Evolutionary conservation across 2,113 vertebrate species (phyloP), one percentile per base, ranked within the genome.

Genomic region (Nesoenas mayeri): DNA sequence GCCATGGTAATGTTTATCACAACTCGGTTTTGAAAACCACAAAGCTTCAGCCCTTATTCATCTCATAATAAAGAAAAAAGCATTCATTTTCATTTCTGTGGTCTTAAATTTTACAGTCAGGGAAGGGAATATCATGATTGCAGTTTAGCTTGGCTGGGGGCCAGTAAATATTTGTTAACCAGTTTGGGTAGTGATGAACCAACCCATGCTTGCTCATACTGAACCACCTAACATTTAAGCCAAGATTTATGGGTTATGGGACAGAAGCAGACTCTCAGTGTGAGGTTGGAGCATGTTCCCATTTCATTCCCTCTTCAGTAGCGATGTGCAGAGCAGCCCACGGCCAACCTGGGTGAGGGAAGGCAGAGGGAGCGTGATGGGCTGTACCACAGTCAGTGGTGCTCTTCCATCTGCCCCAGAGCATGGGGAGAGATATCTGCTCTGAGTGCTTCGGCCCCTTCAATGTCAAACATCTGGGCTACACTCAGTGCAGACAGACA

Each of bases 161-260:
- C 34, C 50, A 54, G 67, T 31, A 88, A 93, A 58, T 77, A 90
- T 44, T 95, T 95, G 44, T 85, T 83, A 83, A 77, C 72, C 36
- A 36, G 66, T 48, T 2, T 79, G 75, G 29, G 44, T 53, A 85
- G 75, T 1, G 29, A 72, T 17, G 38, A 85, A 91, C 89, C 44
- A 69, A 24, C 83, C 85, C 83, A 85, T 69, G 66, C 64, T 61
- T 66, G 75, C 60, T 95, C 11, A 4, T 17, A 70, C 56, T 2
- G 4, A 83, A 64, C 29, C 0, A 5, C 50, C 38, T 57, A 36
- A 62, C 32, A 53, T 24, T 82, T 79, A n/a, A 69, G 36, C 62
- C 22, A 87, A 74, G 36, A 80, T 61, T 80, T 83, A 83, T 15
- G 24, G 18, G 24, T 32, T 80, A 47, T 1, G 3, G 56, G 83